Evolutionary conservation across 2,888 invertebrate genomes (phyloP), one percentile per base, ranked within the genome.

Genomic region (Drosophila colorata): DNA sequence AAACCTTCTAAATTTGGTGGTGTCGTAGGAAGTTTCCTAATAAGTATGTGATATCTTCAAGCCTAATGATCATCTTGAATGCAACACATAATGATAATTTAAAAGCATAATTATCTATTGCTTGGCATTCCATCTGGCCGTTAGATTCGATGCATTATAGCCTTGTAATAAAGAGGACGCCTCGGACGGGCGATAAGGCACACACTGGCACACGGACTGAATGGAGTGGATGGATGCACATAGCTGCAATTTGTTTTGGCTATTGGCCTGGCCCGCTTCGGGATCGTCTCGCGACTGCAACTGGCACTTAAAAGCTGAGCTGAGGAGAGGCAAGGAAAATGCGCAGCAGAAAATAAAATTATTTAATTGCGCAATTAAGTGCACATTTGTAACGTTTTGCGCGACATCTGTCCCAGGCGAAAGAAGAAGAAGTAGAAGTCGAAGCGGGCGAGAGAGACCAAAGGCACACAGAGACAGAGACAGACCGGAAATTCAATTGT

Each of bases 401-500:
- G 90, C 90, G 86, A 80, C 88, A 89, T 89, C 81, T 88, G 87
- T 88, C 85, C 75, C 76, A 70, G 53, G 37, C 59, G 60, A 40
- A 59, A 52, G 61, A 44, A 69, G 41, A 52, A 61, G 73, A 68
- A 69, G 60, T 44, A 41, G 33, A 51, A 58, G 64, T 63, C 65
- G 52, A 16, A 23, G 58, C 52, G 14, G 14, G 55, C 40, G 69
- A 53, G 52, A 43, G 64, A 67, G 59, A 43, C 41, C 43, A 53
- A 37, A 63, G 35, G 65, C 18, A 33, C 53, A 57, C 63, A 64
- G 79, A 69, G 76, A 87, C 90, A 69, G 78, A 88, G 76, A 87
- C 90, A 69, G 78, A 88, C 90, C 90, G 90, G 90, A 90, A 90
- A 90, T 91, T 90, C 91, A 90, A 91, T 91, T 90, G 90, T 89